A percentile compares a stretch with the other conserved stretches of the same genome.
Evolutionary conservation across 2,888 invertebrate genomes (phyloP).

Genomic region (Noctua fimbriata): DNA sequence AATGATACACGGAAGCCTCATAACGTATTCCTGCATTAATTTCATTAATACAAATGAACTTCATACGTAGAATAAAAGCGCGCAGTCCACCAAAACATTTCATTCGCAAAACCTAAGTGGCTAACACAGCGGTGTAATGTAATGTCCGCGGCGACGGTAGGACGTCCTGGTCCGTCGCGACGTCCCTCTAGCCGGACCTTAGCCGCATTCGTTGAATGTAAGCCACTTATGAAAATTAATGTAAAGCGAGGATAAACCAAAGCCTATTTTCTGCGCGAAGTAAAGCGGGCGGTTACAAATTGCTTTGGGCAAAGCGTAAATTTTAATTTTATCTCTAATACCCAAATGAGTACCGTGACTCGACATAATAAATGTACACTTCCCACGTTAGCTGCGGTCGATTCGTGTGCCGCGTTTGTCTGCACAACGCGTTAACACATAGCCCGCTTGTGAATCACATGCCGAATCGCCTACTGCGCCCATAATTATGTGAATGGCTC

Average conservation of each 20-base stretch:
- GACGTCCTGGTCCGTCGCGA: constrained; percentile 60
- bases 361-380: constrained; percentile 90
- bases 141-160: constrained; percentile 34
- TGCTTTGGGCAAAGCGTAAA: constrained; percentile 90
- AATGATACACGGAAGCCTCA: not conserved
- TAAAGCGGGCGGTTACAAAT: constrained; percentile 89
- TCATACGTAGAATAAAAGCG: constrained; percentile 7
- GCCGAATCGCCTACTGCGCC: constrained; percentile 56
- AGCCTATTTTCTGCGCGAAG: constrained; percentile 90
- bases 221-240: constrained; percentile 89
- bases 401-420: constrained; percentile 72
- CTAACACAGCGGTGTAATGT: constrained; percentile 46
- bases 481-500: constrained; percentile 50
- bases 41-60: constrained; percentile 5
- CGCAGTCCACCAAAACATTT: constrained; percentile 39
- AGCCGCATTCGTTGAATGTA: constrained; percentile 80
- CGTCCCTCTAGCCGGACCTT: constrained; percentile 67
- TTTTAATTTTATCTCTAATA: constrained; percentile 91
- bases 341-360: constrained; percentile 90
- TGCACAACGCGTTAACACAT: constrained; percentile 65
- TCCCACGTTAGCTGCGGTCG: constrained; percentile 86
- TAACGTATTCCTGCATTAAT: not conserved
- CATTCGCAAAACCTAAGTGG: constrained; percentile 39
- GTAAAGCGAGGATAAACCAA: constrained; percentile 89
- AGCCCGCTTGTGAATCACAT: constrained; percentile 66